Base-by-base conservation (phyloP, 2,113 vertebrate genomes). In the Salvelinus fontinalis region DNA sequence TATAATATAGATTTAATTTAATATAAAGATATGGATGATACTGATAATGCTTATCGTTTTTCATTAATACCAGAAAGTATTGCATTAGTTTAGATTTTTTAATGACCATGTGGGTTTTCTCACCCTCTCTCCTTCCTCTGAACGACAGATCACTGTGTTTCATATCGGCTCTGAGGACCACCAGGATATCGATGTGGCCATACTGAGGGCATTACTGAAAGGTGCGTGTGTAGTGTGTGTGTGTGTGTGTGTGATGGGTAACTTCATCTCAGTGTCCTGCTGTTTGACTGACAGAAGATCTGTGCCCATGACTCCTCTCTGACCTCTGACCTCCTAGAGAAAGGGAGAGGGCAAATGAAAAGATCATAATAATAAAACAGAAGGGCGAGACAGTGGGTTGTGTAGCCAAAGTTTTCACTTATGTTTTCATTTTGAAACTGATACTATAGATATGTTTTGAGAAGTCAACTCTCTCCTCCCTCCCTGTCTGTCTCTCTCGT, bases 171-270 rank as follows among this genome's bases (percentile, higher is more conserved):
- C 98, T n/a, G 97, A 99, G 26, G 98, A 99, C 26, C 94, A 97
- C 87, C 96, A 98, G 85, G 98, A 99, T 85, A 97, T 99, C 62
- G 98, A 99, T 83, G 96, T 99, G 75, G 98, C 98, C 78, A 99
- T 99, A 86, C 95, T 99, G 81, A 98, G 94, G 87, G 97, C 97
- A 31, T 89, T 99, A 83, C 92, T 99, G 39, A 97, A 99, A 97
- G 98, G 49, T 54, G 51, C 18, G 51, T 16, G 24, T 24, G 24
- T 24, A 24, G 27, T 13, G 48, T 49, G 48, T 12, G 48, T 49
- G 27, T 49, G 27, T 27, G 27, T 49, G 48, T 14, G 49, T 54
- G 51, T 54, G 51, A 18, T 16, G 49, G 13, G 49, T 98, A 81
- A 90, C n/a, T 44, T n/a, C 51, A 11, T 51, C 69, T 34, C 48